These are phyloP conservation scores for Psittacula echo DNA, from an alignment of 2,797 vertebrate species.

Conservation along the genomic window DNA sequence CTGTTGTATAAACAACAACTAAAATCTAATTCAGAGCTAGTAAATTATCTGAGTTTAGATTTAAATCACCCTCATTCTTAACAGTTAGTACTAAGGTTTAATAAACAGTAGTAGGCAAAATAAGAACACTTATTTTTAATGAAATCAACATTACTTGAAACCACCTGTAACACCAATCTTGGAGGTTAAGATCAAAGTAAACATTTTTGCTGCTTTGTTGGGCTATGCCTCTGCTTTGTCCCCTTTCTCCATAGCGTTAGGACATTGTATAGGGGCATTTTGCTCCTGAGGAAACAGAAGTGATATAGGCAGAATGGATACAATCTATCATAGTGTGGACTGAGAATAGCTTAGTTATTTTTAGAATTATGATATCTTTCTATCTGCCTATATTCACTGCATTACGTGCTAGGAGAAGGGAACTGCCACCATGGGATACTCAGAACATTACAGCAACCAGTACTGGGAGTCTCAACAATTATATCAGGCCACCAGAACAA, in stretches of 20 bases:
- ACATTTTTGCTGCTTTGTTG: neutral
- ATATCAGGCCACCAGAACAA: neutral
- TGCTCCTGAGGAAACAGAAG: neutral
- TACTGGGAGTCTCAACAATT: neutral
- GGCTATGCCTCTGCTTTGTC: neutral
- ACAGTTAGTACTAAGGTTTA: neutral
- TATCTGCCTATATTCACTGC: neutral
- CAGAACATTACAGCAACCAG: neutral
- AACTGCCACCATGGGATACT: neutral
- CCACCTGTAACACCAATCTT: neutral
- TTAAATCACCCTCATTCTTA: neutral
- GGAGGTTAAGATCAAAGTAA: neutral
- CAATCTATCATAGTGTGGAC: neutral
- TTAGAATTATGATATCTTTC: neutral
- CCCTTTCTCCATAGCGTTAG: neutral
- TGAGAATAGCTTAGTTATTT: accelerated
- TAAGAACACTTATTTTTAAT: neutral
- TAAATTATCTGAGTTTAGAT: neutral
- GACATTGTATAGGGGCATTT: accelerated
- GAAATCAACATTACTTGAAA: neutral
- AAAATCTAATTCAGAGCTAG: neutral
- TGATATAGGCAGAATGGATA: neutral
- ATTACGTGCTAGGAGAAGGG: neutral
- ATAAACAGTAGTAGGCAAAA: neutral
- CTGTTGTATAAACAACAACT: neutral